A percentile compares a stretch with the other conserved stretches of the same genome.
phyloP scores from a whole-genome alignment of 2,888 invertebrate genomes.

The Watsonalla binaria region DNA sequence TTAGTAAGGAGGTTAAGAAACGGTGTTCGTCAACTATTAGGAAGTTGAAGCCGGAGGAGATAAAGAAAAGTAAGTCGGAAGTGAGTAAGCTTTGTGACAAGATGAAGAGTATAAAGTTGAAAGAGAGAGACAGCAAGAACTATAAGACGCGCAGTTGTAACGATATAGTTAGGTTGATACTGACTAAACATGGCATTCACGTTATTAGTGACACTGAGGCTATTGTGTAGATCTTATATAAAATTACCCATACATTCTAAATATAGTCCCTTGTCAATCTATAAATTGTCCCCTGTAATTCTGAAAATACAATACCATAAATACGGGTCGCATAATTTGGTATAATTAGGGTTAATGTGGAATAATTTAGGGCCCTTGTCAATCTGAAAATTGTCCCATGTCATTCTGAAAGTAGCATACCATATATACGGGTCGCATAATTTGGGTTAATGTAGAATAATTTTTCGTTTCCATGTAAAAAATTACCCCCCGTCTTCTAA shows the following conservation, averaged over 20 bases:
- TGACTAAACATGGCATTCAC: constrained; percentile 88
- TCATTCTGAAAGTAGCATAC: too few species aligned
- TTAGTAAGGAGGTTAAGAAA: constrained; percentile 44
- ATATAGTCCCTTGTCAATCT: background rate
- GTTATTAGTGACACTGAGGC: constrained; percentile 89
- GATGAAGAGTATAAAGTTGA: constrained; percentile 64
- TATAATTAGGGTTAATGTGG: background rate
- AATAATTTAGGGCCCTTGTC: too few species aligned
- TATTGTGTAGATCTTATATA: constrained; percentile 63
- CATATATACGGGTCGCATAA: background rate
- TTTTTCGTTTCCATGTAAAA: too few species aligned
- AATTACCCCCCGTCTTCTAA: too few species aligned
- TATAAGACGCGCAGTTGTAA: constrained; percentile 72
- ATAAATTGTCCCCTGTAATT: too few species aligned
- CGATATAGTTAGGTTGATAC: constrained; percentile 84
- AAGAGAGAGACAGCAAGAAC: constrained; percentile 49
- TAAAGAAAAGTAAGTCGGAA: constrained; percentile 69
- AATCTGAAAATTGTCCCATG: too few species aligned
- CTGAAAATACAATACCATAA: too few species aligned
- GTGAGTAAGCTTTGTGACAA: constrained; percentile 74
- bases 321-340: background rate
- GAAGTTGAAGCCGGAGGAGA: constrained; percentile 57
- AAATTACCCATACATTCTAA: background rate
- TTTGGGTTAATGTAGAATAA: background rate
- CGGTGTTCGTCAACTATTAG: constrained; percentile 64